Conservation (phyloP, 2,888 invertebrate species). For the Dusona sp. region DNA sequence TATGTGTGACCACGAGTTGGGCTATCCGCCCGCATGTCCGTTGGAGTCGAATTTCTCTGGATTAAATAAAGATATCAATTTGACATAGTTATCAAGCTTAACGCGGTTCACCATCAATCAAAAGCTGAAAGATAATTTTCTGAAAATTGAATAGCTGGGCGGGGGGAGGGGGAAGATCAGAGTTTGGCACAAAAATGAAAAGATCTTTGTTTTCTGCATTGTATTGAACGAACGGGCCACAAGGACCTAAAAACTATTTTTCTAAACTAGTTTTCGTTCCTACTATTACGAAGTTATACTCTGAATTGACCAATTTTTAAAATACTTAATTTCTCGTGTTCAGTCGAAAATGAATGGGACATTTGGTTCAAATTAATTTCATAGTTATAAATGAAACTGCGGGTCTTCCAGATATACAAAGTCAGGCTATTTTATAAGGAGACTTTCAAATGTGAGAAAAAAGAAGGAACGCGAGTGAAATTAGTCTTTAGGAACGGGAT, state of each 20-base stretch:
- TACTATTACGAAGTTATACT: not conserved
- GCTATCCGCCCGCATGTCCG: not conserved
- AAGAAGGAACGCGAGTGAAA: conserved; percentile 1
- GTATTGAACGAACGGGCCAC: no score
- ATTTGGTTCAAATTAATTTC: not conserved
- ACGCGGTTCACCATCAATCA: not conserved
- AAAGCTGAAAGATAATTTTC: no score
- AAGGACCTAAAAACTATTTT: no score
- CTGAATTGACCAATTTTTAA: not conserved
- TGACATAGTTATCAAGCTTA: not conserved
- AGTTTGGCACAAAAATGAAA: no score
- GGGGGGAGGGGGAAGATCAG: no score
- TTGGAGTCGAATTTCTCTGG: not conserved
- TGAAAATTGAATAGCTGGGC: no score
- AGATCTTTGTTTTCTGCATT: no score
- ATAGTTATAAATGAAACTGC: not conserved
- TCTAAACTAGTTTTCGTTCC: not conserved
- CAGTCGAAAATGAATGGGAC: not conserved
- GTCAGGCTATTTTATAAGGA: conserved; percentile 9
- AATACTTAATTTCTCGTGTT: not conserved
- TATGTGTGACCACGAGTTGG: not conserved
- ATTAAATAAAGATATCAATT: not conserved
- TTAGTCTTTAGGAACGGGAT: not conserved
- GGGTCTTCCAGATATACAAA: not conserved
- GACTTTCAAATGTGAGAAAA: not conserved